Base-by-base conservation (phyloP, 2,113 vertebrate species). In the Regulus satrapa region DNA sequence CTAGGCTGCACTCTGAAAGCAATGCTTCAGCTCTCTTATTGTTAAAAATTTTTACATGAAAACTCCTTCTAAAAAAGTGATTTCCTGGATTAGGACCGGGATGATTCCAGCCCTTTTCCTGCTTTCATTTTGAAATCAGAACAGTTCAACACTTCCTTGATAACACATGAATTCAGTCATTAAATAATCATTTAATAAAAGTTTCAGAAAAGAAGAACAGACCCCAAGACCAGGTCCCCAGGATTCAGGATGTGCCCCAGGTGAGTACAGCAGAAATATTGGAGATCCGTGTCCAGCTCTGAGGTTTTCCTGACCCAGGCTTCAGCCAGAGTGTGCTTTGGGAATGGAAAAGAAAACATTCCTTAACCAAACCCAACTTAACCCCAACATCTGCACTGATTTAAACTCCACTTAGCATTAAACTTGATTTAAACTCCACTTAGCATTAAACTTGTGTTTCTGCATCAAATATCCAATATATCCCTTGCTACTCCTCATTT, bases 221-320 rank as follows among this genome's bases (percentile, higher is more conserved):
- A 99, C 99, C 99, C 99, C 84, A 99, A 43, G 31, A 99, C 99
- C 86, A 99, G 97, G 97, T 99, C 99, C 11, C 99, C 99, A 8
- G 99, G 99, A 98, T 99, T 99, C 43, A 99, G 98, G 92, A 99
- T 98, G 97, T 99, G 99, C 3, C 99, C 99, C 97, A 99, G 92
- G 95, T 99, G 99, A 41, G 99, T 99, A 3, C 98, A 98, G 97
- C 99, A 99, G 98, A 99, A 99, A 90, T 99, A 99, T 67, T 99
- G 99, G 91, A 98, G 99, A 94, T 98, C 98, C 14, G 98, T 99
- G 92, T 99, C 82, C 99, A 99, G 96, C 97, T 99, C 99, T 2
- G 99, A 99, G 38, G 99, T 99, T 90, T 99, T 99, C 98, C 98
- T 99, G 46, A 99, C 99, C 99, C 99, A 99, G 71, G 99, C 98